Percentiles rank a stretch among this genome's conserved stretches.
phyloP scores from a whole-genome alignment of 2,888 invertebrate genomes.

The Tethea ocularis region DNA sequence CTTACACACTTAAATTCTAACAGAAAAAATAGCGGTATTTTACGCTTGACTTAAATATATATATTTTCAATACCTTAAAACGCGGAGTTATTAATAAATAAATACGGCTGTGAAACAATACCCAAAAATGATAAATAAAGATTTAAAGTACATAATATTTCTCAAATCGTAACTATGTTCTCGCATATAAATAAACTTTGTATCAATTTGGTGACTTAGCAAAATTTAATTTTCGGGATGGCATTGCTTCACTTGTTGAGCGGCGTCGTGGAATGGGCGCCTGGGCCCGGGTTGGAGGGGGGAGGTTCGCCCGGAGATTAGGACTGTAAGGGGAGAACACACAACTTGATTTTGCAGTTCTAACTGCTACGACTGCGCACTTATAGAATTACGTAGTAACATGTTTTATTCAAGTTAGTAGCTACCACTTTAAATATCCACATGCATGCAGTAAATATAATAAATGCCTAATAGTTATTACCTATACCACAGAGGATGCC shows the following conservation, averaged over 20 bases:
- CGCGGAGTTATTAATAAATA: too few species aligned
- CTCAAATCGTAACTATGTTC: conserved; percentile 8
- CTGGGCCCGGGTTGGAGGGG: background rate
- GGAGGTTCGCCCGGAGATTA: conserved; percentile 13
- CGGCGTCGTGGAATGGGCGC: conserved; percentile 18
- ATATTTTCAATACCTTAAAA: too few species aligned
- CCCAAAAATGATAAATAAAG: too few species aligned
- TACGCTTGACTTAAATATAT: too few species aligned
- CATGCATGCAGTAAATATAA: too few species aligned
- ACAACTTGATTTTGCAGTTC: background rate
- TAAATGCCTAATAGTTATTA: too few species aligned
- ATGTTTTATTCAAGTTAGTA: background rate
- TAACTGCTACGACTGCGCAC: background rate
- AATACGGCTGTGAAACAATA: too few species aligned
- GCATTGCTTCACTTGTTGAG: conserved; percentile 46
- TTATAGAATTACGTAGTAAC: background rate
- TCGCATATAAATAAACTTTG: conserved; percentile 17
- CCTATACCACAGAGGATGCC: too few species aligned
- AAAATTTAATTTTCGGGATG: conserved; percentile 40
- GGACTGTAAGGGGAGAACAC: conserved; percentile 7
- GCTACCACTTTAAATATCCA: background rate
- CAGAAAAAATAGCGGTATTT: too few species aligned
- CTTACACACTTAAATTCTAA: too few species aligned
- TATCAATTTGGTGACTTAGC: conserved; percentile 30
- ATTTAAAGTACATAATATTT: background rate